phyloP scores from a whole-genome alignment of 2,888 invertebrate species.

The Acleris literana region DNA sequence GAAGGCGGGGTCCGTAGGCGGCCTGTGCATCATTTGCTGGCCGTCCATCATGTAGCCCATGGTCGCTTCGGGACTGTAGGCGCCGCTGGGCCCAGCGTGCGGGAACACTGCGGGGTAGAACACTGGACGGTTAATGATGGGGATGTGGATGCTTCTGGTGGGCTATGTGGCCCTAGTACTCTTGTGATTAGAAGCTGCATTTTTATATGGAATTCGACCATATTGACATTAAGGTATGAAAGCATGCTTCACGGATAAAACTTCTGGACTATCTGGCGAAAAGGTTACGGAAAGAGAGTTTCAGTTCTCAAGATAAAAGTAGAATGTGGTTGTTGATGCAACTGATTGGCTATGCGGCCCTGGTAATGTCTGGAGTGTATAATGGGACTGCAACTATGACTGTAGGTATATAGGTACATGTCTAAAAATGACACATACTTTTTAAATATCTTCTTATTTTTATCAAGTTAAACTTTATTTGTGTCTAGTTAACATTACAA shows the following conservation, averaged over 20 bases:
- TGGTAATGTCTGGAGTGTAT: background rate
- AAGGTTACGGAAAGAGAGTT: no score
- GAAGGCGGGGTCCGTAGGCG: conserved; percentile 96
- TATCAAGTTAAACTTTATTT: conserved; percentile 4
- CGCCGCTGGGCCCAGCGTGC: conserved; percentile 96
- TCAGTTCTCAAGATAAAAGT: no score
- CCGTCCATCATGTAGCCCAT: conserved; percentile 99
- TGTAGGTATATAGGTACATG: no score
- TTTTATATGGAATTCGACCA: no score
- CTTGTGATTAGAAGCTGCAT: background rate
- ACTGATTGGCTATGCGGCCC: background rate
- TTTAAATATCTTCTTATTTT: no score
- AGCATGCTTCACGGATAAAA: no score
- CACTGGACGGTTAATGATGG: conserved; percentile 77
- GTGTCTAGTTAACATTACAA: conserved; percentile 14
- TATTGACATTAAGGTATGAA: no score
- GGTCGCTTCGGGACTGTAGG: conserved; percentile 97
- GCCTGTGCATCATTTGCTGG: conserved; percentile 98
- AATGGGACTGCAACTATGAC: no score
- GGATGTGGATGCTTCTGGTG: conserved; percentile 48
- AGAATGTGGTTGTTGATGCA: background rate
- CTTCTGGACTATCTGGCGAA: no score
- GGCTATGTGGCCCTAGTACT: conserved; percentile 25
- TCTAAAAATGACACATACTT: no score
- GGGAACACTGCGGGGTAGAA: conserved; percentile 91